phyloP scores from a whole-genome alignment of 2,797 vertebrate species.

The Crocodylus rhombifer region DNA sequence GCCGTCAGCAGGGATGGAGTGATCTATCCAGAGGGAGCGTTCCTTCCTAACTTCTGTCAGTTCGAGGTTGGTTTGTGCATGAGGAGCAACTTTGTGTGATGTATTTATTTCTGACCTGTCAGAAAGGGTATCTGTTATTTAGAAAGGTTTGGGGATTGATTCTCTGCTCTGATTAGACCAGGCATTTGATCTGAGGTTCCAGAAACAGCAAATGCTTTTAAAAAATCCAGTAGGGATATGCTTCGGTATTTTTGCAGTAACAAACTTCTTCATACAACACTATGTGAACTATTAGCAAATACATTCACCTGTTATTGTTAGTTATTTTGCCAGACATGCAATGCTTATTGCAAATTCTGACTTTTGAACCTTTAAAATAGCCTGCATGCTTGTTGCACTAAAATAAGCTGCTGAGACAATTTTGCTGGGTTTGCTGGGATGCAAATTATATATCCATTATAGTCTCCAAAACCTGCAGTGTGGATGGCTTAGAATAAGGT shows the following conservation, averaged over 20 bases:
- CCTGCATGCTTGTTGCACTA: not conserved
- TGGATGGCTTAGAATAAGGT: constrained; percentile 48
- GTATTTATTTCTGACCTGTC: constrained; percentile 9
- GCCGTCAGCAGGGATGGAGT: not conserved
- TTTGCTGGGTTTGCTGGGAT: constrained; percentile 59
- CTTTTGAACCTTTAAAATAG: constrained; percentile 28
- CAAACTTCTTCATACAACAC: not conserved
- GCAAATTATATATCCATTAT: constrained; percentile 45
- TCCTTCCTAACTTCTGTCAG: rapidly evolving
- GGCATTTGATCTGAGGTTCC: not conserved
- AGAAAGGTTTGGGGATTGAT: not conserved
- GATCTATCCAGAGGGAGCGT: rapidly evolving
- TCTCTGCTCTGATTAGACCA: not conserved
- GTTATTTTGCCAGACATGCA: not conserved
- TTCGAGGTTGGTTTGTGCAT: not conserved
- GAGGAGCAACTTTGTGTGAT: not conserved
- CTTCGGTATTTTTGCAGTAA: not conserved
- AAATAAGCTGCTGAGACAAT: constrained; percentile 51
- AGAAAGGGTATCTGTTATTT: not conserved
- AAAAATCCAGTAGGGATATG: not conserved
- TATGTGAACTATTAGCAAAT: not conserved
- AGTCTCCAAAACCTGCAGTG: constrained; percentile 23
- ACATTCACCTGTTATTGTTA: constrained; percentile 14
- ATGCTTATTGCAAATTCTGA: constrained; percentile 9
- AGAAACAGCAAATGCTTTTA: not conserved